phyloP scores from a whole-genome alignment of 2,888 invertebrate species.

The Pogonocherus hispidulus region DNA sequence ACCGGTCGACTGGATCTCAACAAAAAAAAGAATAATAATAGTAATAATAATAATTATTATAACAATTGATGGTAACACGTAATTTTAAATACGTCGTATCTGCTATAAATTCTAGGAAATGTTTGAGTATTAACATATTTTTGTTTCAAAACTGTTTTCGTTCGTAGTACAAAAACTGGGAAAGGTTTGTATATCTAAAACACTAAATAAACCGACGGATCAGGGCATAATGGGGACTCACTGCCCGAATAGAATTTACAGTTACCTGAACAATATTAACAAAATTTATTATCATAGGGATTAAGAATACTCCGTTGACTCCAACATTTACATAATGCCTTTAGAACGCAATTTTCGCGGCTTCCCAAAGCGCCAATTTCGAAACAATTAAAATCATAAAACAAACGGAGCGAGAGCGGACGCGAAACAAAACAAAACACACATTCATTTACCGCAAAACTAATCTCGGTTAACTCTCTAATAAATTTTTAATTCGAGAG shows the following conservation, averaged over 20 bases:
- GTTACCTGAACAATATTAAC: slow-evolving; percentile 21
- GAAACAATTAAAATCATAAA: slow-evolving; percentile 39
- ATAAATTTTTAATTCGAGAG: slow-evolving; percentile 31
- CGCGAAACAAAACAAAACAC: slow-evolving; percentile 16
- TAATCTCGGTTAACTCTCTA: slow-evolving; percentile 24
- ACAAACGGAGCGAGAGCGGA: slow-evolving; percentile 26
- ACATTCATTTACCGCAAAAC: slow-evolving; percentile 26
- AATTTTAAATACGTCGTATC: no score
- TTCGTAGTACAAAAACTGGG: no score
- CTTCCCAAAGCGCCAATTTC: slow-evolving; percentile 31
- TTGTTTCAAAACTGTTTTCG: no score
- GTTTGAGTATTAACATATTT: no score
- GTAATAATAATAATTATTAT: no score
- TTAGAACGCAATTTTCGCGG: slow-evolving; percentile 24
- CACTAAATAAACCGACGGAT: background rate
- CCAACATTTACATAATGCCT: slow-evolving; percentile 27
- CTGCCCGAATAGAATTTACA: slow-evolving; percentile 2
- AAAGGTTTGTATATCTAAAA: no score
- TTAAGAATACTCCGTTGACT: slow-evolving; percentile 21
- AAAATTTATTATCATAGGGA: slow-evolving; percentile 26
- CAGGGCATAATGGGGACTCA: background rate
- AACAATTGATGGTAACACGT: no score
- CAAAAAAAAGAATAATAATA: no score
- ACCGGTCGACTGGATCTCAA: no score
- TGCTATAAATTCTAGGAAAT: no score